phyloP scores from a whole-genome alignment of 2,888 invertebrate species.

The Lottia gigantea region DNA sequence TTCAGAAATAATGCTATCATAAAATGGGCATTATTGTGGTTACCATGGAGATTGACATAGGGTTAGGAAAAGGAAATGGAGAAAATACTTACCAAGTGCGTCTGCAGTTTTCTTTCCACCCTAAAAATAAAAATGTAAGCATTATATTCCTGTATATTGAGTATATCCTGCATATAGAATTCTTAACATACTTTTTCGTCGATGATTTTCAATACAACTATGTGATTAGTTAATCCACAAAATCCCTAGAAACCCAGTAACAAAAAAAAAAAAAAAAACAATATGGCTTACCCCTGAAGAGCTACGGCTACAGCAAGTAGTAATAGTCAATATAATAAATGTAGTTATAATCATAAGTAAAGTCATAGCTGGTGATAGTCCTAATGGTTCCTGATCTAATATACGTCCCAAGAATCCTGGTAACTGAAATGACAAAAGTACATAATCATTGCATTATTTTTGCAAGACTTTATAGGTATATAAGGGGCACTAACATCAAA shows the following conservation, averaged over 20 bases:
- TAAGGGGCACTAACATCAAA: no score
- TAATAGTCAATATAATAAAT: slow-evolving; percentile 30
- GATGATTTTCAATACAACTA: no score
- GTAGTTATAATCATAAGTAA: slow-evolving; percentile 44
- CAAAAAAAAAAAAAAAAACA: no score
- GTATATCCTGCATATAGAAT: no score
- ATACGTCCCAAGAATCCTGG: slow-evolving; percentile 51
- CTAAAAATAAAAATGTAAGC: slow-evolving; percentile 27
- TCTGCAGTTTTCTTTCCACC: slow-evolving; percentile 38
- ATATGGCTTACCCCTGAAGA: slow-evolving; percentile 40
- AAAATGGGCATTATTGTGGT: no score
- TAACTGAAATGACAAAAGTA: slow-evolving; percentile 36
- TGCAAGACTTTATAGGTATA: no score
- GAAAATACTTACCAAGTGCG: slow-evolving; percentile 38
- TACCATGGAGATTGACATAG: no score
- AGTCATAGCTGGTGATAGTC: slow-evolving; percentile 49
- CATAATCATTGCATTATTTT: no score
- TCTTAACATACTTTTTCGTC: no score
- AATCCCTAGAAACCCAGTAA: no score
- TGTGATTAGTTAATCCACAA: background rate
- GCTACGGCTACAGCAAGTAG: slow-evolving; percentile 39
- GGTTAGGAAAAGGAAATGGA: no score
- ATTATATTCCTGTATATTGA: background rate
- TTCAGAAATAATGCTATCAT: no score
- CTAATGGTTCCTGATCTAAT: slow-evolving; percentile 55